Conservation (phyloP, 2,888 invertebrate genomes). For the Cosmia trapezina region DNA sequence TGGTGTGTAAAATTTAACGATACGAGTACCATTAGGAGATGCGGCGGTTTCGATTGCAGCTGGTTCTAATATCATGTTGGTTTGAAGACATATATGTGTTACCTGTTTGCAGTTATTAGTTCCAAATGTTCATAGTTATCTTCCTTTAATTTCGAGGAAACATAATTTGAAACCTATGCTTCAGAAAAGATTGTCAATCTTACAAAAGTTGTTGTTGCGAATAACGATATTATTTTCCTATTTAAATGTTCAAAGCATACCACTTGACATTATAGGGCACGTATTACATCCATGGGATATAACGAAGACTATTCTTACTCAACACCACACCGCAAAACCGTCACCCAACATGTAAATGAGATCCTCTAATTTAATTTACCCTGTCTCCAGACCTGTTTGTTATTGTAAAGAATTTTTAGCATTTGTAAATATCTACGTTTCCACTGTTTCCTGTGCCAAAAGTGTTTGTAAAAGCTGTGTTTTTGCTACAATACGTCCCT, state of each 20-base stretch:
- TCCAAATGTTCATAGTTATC: background rate
- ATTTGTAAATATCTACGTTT: slow-evolving; percentile 24
- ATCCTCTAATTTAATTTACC: slow-evolving; percentile 31
- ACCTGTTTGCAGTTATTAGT: slow-evolving; percentile 14
- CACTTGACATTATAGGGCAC: background rate
- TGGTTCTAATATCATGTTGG: slow-evolving; percentile 26
- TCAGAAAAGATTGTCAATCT: background rate
- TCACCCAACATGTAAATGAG: slow-evolving; percentile 23
- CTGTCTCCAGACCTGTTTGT: slow-evolving; percentile 1
- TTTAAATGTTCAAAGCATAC: background rate
- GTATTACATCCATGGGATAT: slow-evolving; percentile 15
- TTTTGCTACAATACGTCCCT: slow-evolving; percentile 47
- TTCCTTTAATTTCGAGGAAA: background rate
- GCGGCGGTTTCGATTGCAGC: slow-evolving; percentile 40
- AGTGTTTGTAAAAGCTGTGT: slow-evolving; percentile 13
- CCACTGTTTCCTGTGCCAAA: slow-evolving; percentile 24
- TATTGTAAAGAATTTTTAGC: slow-evolving; percentile 25
- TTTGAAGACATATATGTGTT: slow-evolving; percentile 37
- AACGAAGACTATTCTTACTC: background rate
- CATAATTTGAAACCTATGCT: background rate
- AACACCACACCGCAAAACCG: slow-evolving; percentile 27
- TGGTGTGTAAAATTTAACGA: slow-evolving; percentile 54
- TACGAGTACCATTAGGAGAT: slow-evolving; percentile 39
- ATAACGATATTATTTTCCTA: background rate
- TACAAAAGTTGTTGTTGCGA: too few species aligned